These are phyloP conservation scores for Enteromius fasciolatus DNA, from an alignment of 2,797 vertebrate species.

Conservation along the genomic window DNA sequence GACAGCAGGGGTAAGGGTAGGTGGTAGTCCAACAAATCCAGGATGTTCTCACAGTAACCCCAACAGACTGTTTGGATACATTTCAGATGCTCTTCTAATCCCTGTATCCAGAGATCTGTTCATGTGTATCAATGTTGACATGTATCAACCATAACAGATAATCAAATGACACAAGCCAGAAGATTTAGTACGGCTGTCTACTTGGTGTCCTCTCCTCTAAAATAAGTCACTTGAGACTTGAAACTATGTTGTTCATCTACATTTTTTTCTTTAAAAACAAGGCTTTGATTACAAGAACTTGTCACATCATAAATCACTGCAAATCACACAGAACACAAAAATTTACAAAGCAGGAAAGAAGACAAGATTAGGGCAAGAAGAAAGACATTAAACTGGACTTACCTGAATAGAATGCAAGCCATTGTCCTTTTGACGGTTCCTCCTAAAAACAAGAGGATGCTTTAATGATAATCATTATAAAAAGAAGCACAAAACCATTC, in stretches of 20 bases:
- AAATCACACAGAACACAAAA: neutral
- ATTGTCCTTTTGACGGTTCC: neutral
- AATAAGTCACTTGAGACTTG: neutral
- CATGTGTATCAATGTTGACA: neutral
- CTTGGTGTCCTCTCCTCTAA: neutral
- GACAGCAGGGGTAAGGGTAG: constrained; percentile 23
- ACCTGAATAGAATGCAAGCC: neutral
- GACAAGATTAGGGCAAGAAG: neutral
- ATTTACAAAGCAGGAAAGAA: neutral
- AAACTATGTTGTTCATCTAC: constrained; percentile 27
- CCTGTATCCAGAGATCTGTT: neutral
- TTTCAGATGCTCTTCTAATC: constrained; percentile 27
- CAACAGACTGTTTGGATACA: constrained; percentile 16
- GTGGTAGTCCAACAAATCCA: constrained; percentile 28
- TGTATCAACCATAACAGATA: neutral
- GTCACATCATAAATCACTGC: neutral
- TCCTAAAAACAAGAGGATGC: neutral
- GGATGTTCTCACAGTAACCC: constrained; percentile 44
- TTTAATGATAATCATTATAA: neutral
- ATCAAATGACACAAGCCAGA: neutral
- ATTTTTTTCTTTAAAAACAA: constrained; percentile 12
- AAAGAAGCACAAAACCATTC: neutral
- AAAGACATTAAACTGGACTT: neutral
- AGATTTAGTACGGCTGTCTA: neutral
- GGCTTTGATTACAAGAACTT: neutral